phyloP scores from a whole-genome alignment of 2,113 vertebrate species.

The Rhabdornis inornatus region DNA sequence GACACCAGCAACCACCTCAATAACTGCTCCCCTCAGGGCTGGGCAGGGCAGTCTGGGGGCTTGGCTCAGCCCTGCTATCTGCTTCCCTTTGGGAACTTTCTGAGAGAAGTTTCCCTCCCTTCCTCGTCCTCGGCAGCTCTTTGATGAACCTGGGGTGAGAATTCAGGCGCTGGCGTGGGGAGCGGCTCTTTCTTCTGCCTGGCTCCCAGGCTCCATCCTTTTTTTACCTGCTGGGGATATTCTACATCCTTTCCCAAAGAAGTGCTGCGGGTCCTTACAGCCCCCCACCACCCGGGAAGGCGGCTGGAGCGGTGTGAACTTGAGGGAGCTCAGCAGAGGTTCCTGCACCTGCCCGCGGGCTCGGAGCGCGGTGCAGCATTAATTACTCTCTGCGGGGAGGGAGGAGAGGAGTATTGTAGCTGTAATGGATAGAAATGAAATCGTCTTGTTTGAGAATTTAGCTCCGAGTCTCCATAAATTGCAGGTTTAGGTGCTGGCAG shows the following conservation, averaged over 20 bases:
- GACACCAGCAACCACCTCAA: slow-evolving; percentile 35
- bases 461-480: slow-evolving; percentile 17
- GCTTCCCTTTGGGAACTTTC: slow-evolving; percentile 50
- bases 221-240: rapidly evolving
- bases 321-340: not conserved
- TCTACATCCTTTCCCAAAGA: not conserved
- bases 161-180: not conserved
- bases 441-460: slow-evolving; percentile 10
- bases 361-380: not conserved
- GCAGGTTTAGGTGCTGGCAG: slow-evolving; percentile 52
- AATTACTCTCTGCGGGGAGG: slow-evolving; percentile 10
- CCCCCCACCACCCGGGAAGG: not conserved
- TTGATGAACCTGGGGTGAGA: slow-evolving; percentile 25
- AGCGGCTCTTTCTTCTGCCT: not conserved
- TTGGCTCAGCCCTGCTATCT: slow-evolving; percentile 17
- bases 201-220: not conserved
- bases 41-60: slow-evolving; percentile 46
- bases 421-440: slow-evolving; percentile 33
- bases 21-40: slow-evolving; percentile 42
- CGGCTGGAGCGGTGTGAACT: not conserved
- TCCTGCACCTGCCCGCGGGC: not conserved
- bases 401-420: not conserved
- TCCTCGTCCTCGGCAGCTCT: not conserved
- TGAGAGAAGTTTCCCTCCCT: slow-evolving; percentile 24
- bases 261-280: not conserved